These are phyloP conservation scores for Megaleporinus macrocephalus DNA, from an alignment of 2,113 vertebrate genomes.

Conservation along the genomic window DNA sequence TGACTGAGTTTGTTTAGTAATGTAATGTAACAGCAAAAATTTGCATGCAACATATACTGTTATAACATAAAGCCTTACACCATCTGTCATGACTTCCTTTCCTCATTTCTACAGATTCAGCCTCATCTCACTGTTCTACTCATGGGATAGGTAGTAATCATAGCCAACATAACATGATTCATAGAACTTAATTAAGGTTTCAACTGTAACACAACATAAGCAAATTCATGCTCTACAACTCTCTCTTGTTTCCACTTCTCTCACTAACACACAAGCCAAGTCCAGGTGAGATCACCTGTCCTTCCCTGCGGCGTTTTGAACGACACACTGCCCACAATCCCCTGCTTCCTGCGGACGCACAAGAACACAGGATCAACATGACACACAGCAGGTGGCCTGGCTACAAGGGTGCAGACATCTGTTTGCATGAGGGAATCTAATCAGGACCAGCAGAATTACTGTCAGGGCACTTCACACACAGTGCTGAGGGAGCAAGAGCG, in stretches of 20 bases:
- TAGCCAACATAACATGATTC: too few species aligned
- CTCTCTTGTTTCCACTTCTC: background rate
- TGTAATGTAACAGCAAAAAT: too few species aligned
- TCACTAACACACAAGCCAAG: slow-evolving; percentile 22
- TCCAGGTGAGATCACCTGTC: slow-evolving; percentile 45
- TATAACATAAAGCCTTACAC: too few species aligned
- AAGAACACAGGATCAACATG: slow-evolving; percentile 37
- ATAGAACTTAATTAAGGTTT: too few species aligned
- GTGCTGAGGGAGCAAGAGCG: slow-evolving; percentile 1
- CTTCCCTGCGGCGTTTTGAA: slow-evolving; percentile 36
- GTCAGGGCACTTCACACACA: slow-evolving; percentile 45
- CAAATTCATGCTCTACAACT: slow-evolving; percentile 1
- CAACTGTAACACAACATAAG: background rate
- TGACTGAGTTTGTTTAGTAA: too few species aligned
- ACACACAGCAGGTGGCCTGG: slow-evolving; percentile 18
- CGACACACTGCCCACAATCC: slow-evolving; percentile 45
- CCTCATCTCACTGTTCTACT: too few species aligned
- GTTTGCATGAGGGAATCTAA: slow-evolving; percentile 50
- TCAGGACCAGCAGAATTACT: slow-evolving; percentile 45
- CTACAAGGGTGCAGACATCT: slow-evolving; percentile 56
- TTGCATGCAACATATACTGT: too few species aligned
- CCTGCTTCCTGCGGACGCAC: slow-evolving; percentile 36
- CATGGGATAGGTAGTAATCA: too few species aligned
- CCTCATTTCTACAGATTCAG: too few species aligned
- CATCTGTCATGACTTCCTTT: too few species aligned